phyloP scores from a whole-genome alignment of 2,797 vertebrate genomes.

The Alfaro cultratus region DNA sequence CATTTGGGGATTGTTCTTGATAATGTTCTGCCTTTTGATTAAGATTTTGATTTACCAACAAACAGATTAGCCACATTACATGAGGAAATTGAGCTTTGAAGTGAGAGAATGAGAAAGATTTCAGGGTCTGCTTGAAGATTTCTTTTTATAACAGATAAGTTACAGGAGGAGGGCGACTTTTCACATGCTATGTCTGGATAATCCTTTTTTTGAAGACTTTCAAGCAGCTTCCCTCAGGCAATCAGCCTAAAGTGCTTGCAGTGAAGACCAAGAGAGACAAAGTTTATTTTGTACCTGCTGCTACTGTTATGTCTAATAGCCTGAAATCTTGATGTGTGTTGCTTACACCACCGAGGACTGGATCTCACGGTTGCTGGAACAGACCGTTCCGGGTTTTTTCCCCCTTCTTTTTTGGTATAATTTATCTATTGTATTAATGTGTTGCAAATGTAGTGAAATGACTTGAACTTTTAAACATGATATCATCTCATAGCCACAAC shows the following conservation, averaged over 20 bases:
- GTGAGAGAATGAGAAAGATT: not conserved
- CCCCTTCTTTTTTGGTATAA: not conserved
- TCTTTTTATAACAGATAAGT: not conserved
- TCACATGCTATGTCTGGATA: not conserved
- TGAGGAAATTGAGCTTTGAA: not conserved
- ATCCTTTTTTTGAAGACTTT: slow-evolving; percentile 4
- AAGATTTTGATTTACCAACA: not conserved
- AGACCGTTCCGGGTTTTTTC: not conserved
- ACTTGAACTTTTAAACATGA: not conserved
- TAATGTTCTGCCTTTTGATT: not conserved
- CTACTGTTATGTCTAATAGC: not conserved
- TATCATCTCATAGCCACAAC: not conserved
- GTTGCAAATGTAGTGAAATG: not conserved
- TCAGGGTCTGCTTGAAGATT: not conserved
- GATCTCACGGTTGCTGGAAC: not conserved
- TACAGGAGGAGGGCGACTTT: slow-evolving; percentile 1
- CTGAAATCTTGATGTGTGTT: not conserved
- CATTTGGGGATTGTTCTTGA: not conserved
- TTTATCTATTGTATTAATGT: not conserved
- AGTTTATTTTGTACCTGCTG: not conserved
- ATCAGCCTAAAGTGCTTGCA: slow-evolving; percentile 4
- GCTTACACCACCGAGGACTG: not conserved
- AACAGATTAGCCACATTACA: not conserved
- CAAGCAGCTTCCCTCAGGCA: slow-evolving; percentile 2
- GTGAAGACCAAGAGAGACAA: slow-evolving; percentile 1